Evolutionary conservation across 2,113 vertebrate species (phyloP), one percentile per base, ranked within the genome.

Genomic region (Jaculus jaculus): DNA sequence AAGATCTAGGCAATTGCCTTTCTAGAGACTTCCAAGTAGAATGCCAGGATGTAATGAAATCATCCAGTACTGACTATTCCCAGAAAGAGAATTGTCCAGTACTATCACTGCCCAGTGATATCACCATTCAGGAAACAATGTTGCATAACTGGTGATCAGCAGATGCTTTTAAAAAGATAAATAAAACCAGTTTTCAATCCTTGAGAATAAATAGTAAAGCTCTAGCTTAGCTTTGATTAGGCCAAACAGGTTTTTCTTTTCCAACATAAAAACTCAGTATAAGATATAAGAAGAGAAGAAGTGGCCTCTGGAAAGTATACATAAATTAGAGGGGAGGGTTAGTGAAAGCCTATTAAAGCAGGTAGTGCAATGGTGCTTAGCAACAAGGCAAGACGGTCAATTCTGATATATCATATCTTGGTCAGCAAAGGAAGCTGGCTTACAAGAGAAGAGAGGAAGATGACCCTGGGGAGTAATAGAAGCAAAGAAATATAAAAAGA

Each of bases 341-440:
- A 20, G 20, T 80, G 28, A 15, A 7, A 74, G 28, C 11, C 69
- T 82, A 32, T 94, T 82, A 95, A 92, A 92, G 71, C 78, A 39
- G 89, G 87, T 87, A 87, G 72, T 74, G 78, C 93, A 66, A 37
- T 68, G 82, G 95, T 79, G 61, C 81, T 87, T 74, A 89, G 87
- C 63, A 94, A 84, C 89, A 94, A 87, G 9, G 39, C 5, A 21
- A 81, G 91, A 84, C 89, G 42, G 73, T 87, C 78, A 94, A 93
- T 95, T 90, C 54, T 91, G 93, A 95, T 87, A 39, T 34, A 86
- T 58, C 47, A 9, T 68, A 78, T 89, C 83, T 89, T 82, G 80
- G 92, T 34, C 77, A 82, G 90, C n/a, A 20, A 4, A 79, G 84
- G 89, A 94, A 82, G 91, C 47, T 87, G 63, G 68, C 58, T 95